Percentiles rank a stretch among this genome's conserved stretches.
These are phyloP conservation scores for Hestina assimilis DNA, from an alignment of 1,140 invertebrate species.

Conservation along the genomic window DNA sequence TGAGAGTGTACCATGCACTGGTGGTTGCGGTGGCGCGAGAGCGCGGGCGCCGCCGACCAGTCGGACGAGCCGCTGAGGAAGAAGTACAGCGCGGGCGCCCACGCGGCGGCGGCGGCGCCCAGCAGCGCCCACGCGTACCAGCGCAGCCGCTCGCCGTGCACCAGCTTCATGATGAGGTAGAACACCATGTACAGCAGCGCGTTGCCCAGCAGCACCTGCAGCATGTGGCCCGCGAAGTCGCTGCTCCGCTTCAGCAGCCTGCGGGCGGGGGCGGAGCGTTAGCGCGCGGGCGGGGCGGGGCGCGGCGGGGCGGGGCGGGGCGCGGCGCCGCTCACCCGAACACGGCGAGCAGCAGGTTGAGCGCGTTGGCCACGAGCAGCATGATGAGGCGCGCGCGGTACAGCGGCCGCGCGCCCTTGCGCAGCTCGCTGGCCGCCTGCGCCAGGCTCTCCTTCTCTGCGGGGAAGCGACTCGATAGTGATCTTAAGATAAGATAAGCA, in stretches of 20 bases:
- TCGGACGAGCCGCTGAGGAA: constrained; percentile 54
- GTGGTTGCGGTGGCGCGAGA: constrained; percentile 87
- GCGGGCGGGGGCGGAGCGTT: too few species aligned
- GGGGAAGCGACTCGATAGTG: not conserved
- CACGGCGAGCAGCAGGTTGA: constrained; percentile 87
- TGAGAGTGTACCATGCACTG: constrained; percentile 78
- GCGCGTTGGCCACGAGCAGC: constrained; percentile 83
- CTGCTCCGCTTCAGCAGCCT: constrained; percentile 80
- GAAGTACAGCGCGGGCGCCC: constrained; percentile 65
- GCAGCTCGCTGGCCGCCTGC: constrained; percentile 42
- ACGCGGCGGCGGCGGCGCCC: constrained; percentile 46
- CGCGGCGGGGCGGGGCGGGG: too few species aligned
- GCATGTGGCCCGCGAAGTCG: constrained; percentile 90
- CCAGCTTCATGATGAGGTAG: constrained; percentile 93
- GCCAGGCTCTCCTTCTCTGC: constrained; percentile 51
- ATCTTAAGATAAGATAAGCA: not conserved
- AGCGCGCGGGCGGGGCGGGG: too few species aligned
- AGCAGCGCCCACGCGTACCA: constrained; percentile 65
- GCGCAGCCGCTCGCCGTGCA: constrained; percentile 85
- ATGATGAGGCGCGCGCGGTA: constrained; percentile 77
- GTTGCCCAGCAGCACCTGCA: constrained; percentile 90
- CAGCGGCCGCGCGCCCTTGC: constrained; percentile 44
- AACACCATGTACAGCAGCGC: constrained; percentile 90
- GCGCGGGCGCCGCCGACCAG: constrained; percentile 84
- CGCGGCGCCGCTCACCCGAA: constrained; percentile 76